Conservation (phyloP, 2,888 invertebrate genomes). For the Apomyelois bistriatella region DNA sequence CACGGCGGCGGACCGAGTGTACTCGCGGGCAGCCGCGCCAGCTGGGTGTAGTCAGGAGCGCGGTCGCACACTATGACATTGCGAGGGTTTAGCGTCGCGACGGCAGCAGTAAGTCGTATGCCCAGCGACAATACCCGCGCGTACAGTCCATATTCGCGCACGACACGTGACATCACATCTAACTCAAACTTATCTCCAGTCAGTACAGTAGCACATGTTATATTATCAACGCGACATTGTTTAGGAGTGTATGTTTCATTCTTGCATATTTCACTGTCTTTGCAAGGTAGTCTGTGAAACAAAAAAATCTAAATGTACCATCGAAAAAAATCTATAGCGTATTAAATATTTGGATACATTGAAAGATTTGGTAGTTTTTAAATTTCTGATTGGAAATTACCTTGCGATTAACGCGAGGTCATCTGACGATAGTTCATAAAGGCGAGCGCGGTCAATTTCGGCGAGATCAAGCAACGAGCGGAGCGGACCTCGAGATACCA, state of each 20-base stretch:
- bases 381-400: neutral
- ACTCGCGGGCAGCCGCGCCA: constrained; percentile 18
- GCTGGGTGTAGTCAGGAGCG: constrained; percentile 27
- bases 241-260: constrained; percentile 75
- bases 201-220: constrained; percentile 41
- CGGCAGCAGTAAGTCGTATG: constrained; percentile 17
- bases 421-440: constrained; percentile 28
- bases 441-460: constrained; percentile 30
- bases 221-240: constrained; percentile 58
- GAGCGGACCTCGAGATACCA: constrained; percentile 29
- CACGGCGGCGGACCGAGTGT: constrained; percentile 56
- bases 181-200: constrained; percentile 43
- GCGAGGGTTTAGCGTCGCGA: neutral
- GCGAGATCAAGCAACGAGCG: constrained; percentile 55
- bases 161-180: constrained; percentile 30
- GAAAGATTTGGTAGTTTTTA: no score
- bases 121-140: constrained; percentile 32
- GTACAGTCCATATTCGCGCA: constrained; percentile 30
- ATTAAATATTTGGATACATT: no score
- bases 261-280: constrained; percentile 46
- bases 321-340: no score
- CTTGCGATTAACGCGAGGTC: constrained; percentile 12
- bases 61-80: constrained; percentile 41
- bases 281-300: constrained; percentile 45
- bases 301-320: neutral